phyloP scores from a whole-genome alignment of 2,797 vertebrate species.

The Phaenicophaeus curvirostris region DNA sequence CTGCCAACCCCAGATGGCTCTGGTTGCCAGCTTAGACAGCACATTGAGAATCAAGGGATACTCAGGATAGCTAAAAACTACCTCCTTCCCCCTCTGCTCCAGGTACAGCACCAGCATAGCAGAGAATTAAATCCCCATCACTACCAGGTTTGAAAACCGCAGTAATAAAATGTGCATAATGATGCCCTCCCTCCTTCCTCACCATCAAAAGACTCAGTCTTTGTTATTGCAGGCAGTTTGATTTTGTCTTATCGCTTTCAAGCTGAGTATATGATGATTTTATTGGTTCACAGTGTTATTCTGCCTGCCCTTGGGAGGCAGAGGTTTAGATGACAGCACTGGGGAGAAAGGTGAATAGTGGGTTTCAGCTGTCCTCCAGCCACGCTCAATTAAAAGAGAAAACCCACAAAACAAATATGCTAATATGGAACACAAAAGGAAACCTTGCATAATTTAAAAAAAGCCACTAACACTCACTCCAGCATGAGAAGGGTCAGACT shows the following conservation, averaged over 20 bases:
- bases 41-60: background rate
- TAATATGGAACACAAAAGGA: background rate
- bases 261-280: constrained; percentile 32
- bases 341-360: background rate
- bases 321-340: background rate
- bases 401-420: background rate
- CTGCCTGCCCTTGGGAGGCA: background rate
- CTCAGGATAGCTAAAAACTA: background rate
- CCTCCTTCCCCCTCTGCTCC: background rate
- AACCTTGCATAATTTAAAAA: background rate
- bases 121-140: background rate
- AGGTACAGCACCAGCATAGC: fast-evolving
- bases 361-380: background rate
- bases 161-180: constrained; percentile 37
- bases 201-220: background rate
- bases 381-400: background rate
- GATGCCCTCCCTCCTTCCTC: background rate
- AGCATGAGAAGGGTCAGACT: background rate
- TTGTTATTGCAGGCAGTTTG: constrained; percentile 30
- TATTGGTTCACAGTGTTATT: background rate
- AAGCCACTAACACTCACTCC: background rate
- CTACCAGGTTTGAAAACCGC: background rate
- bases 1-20: background rate
- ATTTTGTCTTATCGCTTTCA: constrained; percentile 29
- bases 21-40: background rate